Evolutionary conservation across 1,140 invertebrate species (phyloP).

Genomic region (Meloidogyne chitwoodi): DNA sequence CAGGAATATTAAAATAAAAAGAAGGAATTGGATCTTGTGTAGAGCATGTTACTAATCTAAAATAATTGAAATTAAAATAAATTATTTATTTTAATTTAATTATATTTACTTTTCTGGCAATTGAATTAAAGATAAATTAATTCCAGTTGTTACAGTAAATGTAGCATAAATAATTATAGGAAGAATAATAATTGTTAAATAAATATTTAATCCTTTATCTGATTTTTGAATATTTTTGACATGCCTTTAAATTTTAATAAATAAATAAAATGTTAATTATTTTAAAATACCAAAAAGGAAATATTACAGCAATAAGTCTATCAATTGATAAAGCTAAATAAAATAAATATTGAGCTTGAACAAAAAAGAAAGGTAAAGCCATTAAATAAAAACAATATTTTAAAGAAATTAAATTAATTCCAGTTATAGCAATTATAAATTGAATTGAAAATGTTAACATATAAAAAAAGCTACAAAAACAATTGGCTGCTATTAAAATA

Average conservation of each 20-base stretch:
- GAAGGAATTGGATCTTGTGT: not conserved
- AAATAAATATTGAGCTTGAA: not conserved
- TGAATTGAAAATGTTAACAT: not conserved
- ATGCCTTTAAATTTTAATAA: not conserved
- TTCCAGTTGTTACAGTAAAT: not conserved
- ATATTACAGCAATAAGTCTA: not conserved
- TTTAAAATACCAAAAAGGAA: not conserved
- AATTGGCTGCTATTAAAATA: conserved; percentile 2
- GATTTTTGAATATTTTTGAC: not conserved
- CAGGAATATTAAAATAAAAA: not conserved
- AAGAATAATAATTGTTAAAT: not conserved
- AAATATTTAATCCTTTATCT: not conserved
- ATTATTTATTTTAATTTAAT: not conserved
- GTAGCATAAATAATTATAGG: not conserved
- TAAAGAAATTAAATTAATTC: not conserved
- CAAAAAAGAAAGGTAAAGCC: not conserved
- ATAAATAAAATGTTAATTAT: not conserved
- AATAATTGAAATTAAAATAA: not conserved
- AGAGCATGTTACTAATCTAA: not conserved
- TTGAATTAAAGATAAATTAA: not conserved
- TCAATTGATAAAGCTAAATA: conserved; percentile 4
- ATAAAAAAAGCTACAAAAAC: not conserved
- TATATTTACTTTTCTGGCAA: not conserved
- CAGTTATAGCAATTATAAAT: not conserved
- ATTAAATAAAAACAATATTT: not conserved